Evolutionary conservation across 2,797 vertebrate genomes (phyloP).

Genomic region (Dipus sagitta): DNA sequence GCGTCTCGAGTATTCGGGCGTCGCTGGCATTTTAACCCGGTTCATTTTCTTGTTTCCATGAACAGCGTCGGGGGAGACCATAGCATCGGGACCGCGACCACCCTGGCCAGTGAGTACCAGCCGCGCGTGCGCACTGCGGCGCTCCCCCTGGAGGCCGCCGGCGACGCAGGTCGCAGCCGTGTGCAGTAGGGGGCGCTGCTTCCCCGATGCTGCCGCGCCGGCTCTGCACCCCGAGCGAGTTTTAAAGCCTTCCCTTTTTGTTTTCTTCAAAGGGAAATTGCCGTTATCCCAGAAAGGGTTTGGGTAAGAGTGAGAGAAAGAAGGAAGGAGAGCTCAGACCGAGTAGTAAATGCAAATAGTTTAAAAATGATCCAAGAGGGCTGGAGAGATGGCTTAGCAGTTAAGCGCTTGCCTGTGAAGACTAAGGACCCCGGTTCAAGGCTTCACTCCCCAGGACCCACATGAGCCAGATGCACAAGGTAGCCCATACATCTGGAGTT

Average conservation of each 20-base stretch:
- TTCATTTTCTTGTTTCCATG: conserved; percentile 42
- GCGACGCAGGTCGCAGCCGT: neutral
- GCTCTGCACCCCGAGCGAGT: neutral
- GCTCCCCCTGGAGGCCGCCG: no score
- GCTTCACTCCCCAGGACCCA: no score
- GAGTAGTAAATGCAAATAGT: neutral
- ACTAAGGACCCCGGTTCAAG: no score
- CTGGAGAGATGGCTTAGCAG: no score
- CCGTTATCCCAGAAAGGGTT: conserved; percentile 5
- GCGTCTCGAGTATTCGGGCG: neutral
- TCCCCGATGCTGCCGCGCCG: rapidly evolving
- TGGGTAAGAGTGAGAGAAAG: neutral
- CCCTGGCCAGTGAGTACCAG: conserved; percentile 88
- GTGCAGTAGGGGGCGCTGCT: conserved; percentile 60
- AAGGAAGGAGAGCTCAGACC: neutral
- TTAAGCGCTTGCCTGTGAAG: no score
- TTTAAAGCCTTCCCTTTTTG: neutral
- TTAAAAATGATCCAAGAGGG: neutral
- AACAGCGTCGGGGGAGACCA: conserved; percentile 87
- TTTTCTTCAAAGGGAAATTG: neutral
- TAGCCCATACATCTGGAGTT: no score
- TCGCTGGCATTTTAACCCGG: neutral
- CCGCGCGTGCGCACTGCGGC: neutral
- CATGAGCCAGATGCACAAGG: no score
- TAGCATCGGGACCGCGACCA: conserved; percentile 85